Base-by-base conservation (phyloP, 2,888 invertebrate species). In the Polydrusus cervinus region DNA sequence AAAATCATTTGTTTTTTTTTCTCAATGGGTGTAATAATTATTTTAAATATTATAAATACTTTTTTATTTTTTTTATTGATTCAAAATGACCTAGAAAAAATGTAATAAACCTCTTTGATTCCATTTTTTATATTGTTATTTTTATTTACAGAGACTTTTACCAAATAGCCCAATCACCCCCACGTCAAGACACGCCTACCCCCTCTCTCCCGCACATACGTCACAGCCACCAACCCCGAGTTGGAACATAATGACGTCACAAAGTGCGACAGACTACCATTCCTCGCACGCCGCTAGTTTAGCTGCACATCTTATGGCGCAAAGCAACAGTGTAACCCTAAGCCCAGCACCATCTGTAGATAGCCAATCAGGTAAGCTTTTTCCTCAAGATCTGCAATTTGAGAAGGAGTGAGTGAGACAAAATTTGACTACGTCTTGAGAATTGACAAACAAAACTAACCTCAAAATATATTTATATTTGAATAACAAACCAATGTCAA, bases 331-430 rank as follows among this genome's bases (percentile, higher is more conserved):
- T 67, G 96, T 97, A 34, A 96, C 96, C 34, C 89, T 97, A 81
- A 96, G 96, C 85, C 96, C 97, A 71, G 96, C 96, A 20, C 96
- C 96, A 7, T 96, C 96, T 47, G 92, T 96, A 18, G 96, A 96
- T 85, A 95, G 95, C 83, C 93, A 93, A 84, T 94, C 94, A 60
- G 95, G 74, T 69, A 47, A 45, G 49, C 5, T 3, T 16, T 16
- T 47, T 43, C 43, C 10, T n/a, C n/a, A n/a, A n/a, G n/a, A n/a
- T n/a, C n/a, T n/a, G n/a, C n/a, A n/a, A n/a, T n/a, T n/a, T n/a
- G n/a, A n/a, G n/a, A n/a, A n/a, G n/a, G n/a, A n/a, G n/a, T n/a
- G n/a, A n/a, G n/a, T n/a, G n/a, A n/a, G n/a, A n/a, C n/a, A n/a
- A n/a, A n/a, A n/a, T n/a, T n/a, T n/a, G n/a, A n/a, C n/a, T n/a